Evolutionary conservation across 2,888 invertebrate species (phyloP).

Genomic region (Clusia tigrina): DNA sequence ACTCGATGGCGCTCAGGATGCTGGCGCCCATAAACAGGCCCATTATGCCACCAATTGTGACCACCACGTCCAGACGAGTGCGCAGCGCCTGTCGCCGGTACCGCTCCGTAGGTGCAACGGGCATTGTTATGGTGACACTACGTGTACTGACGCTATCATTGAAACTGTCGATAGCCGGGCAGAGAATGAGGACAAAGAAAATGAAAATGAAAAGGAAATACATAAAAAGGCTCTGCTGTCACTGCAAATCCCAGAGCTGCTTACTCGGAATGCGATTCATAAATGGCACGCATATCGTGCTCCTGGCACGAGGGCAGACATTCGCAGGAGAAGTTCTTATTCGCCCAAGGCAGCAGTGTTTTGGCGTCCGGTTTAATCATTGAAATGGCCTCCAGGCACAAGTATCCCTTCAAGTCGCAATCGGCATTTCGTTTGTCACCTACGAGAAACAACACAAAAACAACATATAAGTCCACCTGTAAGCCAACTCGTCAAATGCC

Average conservation of each 20-base stretch:
- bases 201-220: background rate
- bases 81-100: constrained; percentile 66
- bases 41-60: constrained; percentile 70
- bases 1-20: constrained; percentile 69
- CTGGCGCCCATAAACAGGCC: constrained; percentile 71
- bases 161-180: constrained; percentile 19
- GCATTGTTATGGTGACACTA: constrained; percentile 45
- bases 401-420: constrained; percentile 71
- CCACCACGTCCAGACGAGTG: constrained; percentile 63
- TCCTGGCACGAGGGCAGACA: constrained; percentile 78
- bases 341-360: constrained; percentile 60
- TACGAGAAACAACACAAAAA: constrained; percentile 21
- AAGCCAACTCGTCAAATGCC: background rate
- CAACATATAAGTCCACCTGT: too few relatives aligned
- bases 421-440: constrained; percentile 39
- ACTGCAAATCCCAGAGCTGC: too few relatives aligned
- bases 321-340: constrained; percentile 64
- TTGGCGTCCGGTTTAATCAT: constrained; percentile 60
- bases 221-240: background rate
- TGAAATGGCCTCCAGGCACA: constrained; percentile 66
- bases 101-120: constrained; percentile 60
- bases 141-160: constrained; percentile 37
- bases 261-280: background rate
- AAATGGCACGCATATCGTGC: constrained; percentile 69
- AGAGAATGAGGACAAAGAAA: background rate